Conservation (phyloP, 2,888 invertebrate species). For the Julus scanicus region DNA sequence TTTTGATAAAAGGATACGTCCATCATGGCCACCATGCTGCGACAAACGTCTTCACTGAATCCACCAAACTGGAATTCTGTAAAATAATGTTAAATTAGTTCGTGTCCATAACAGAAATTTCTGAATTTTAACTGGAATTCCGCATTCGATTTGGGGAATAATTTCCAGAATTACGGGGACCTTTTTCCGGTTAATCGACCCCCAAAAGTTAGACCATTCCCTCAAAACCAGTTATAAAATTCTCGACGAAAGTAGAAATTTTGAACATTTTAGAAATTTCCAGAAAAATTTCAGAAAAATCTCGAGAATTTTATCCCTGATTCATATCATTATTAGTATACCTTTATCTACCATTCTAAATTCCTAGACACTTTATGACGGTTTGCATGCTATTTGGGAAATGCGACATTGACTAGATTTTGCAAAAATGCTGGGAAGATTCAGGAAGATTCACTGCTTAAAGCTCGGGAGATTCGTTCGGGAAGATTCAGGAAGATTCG, state of each 20-base stretch:
- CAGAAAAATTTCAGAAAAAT: not conserved
- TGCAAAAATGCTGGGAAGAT: not conserved
- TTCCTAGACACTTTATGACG: not conserved
- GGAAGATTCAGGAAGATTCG: not conserved
- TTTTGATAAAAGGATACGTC: slow-evolving; percentile 63
- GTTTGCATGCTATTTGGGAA: not conserved
- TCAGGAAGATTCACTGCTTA: not conserved
- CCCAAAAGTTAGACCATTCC: not conserved
- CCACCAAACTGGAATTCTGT: slow-evolving; percentile 71
- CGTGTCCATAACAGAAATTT: not conserved
- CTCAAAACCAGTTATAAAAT: not conserved
- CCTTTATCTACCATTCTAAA: not conserved
- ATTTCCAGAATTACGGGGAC: not conserved
- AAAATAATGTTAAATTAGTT: not conserved
- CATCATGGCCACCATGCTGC: slow-evolving; percentile 67
- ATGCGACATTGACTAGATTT: not conserved
- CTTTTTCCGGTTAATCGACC: not conserved
- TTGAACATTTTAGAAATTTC: not conserved
- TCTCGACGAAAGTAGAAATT: not conserved
- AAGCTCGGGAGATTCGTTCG: not conserved
- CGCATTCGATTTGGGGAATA: not conserved
- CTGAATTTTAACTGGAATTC: not conserved
- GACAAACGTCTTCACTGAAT: slow-evolving; percentile 66
- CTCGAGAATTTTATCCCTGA: not conserved
- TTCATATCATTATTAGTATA: not conserved